Base-by-base conservation (phyloP, 2,888 invertebrate species). In the Chalcosyrphus nemorum region DNA sequence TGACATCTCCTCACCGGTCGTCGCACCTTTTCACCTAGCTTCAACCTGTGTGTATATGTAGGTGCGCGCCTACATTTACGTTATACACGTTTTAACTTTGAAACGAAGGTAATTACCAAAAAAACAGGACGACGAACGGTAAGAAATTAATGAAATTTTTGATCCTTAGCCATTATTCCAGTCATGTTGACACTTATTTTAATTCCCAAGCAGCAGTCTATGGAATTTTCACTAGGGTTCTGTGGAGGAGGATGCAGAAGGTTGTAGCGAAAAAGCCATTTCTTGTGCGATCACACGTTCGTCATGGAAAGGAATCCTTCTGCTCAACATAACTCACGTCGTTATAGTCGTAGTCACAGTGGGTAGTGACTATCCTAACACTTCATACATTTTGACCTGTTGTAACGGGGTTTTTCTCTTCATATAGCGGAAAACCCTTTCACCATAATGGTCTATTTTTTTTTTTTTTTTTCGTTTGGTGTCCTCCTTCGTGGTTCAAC, bases 141-240 rank as follows among this genome's bases (percentile, higher is more conserved):
- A 70, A 45, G 74, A 80, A 65, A 80, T 84, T 84, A 84, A 84
- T 84, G 84, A 84, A 84, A 74, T 84, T 84, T 74, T 65, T 80
- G 63, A 84, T 75, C 84, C 74, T 75, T 70, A 59, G 68, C 84
- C 84, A 84, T 84, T 84, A 84, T 84, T 84, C 68, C 70, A 70
- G 70, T 74, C 84, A 74, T 84, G 84, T 80, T 84, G 84, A 84
- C 84, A 84, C 68, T 84, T 84, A 84, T 84, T 84, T 80, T 84
- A 84, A 84, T 84, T 78, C 43, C 78, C 32, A 50, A 50, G 56
- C 68, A 63, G 78, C 61, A 77, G 77, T 77, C 77, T 50, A 61
- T 47, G 54, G 38, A 59, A 78, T 68, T 75, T 24, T 24, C 43
- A 50, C 52, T 56, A 57, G 41, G n/a, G 41, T 29, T 66, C 21